Evolutionary conservation across 2,797 vertebrate genomes (phyloP).

Genomic region (Myripristis jacobus): DNA sequence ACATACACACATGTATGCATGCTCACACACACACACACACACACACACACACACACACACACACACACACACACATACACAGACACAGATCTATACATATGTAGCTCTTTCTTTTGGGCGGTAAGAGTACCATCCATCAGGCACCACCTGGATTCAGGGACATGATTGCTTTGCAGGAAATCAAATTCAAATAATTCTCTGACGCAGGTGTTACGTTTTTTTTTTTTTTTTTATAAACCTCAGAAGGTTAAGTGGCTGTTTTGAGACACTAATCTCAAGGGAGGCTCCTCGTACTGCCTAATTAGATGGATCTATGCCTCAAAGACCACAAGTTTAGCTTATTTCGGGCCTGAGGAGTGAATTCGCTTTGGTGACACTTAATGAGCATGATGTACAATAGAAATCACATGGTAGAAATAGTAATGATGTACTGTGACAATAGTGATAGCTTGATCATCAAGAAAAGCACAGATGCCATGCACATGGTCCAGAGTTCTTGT

Average conservation of each 20-base stretch:
- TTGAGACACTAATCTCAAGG: conserved; percentile 58
- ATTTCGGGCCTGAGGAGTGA: conserved; percentile 41
- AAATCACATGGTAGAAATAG: conserved; percentile 52
- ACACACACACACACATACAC: background rate
- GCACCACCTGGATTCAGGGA: conserved; percentile 30
- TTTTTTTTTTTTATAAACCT: conserved; percentile 42
- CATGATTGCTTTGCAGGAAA: conserved; percentile 45
- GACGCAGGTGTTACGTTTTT: conserved; percentile 58
- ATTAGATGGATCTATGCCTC: conserved; percentile 59
- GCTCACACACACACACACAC: background rate
- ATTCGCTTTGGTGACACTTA: conserved; percentile 61
- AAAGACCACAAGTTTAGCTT: conserved; percentile 48
- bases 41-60: conserved; percentile 4
- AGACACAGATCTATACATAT: background rate
- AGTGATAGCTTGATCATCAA: conserved; percentile 49
- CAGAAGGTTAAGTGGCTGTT: conserved; percentile 62
- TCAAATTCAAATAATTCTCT: conserved; percentile 52
- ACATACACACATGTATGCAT: conserved; percentile 19
- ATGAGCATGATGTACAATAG: conserved; percentile 61
- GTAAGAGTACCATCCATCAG: background rate
- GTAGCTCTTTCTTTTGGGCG: background rate
- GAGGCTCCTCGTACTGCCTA: conserved; percentile 46
- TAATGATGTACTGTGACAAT: conserved; percentile 59
- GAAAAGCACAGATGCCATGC: conserved; percentile 26
- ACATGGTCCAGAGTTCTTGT: conserved; percentile 51